Percentiles rank a stretch among this genome's conserved stretches.
Conservation (phyloP, 2,888 invertebrate genomes). For the Norana najaformis region DNA sequence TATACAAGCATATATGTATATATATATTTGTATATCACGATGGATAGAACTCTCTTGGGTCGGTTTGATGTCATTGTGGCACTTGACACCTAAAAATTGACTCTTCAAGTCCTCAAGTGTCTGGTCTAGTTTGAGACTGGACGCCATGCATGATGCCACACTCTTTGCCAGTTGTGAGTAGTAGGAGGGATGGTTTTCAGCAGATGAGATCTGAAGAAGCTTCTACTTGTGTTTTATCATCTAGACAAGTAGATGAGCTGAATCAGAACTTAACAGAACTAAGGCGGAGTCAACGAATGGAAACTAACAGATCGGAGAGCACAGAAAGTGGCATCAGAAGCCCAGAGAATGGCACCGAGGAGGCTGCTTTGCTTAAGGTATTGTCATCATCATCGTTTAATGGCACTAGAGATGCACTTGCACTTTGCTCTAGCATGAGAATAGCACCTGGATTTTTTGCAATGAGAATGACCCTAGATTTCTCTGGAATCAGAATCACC, state of each 20-base stretch:
- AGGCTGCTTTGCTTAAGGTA: slow-evolving; percentile 28
- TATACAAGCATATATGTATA: too few relatives aligned
- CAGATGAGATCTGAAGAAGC: neutral
- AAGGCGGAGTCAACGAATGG: slow-evolving; percentile 16
- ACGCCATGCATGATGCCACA: too few relatives aligned
- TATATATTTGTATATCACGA: too few relatives aligned
- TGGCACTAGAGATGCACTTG: neutral
- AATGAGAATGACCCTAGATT: neutral
- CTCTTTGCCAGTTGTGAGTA: neutral
- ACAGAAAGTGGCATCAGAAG: slow-evolving; percentile 10
- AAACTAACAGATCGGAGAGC: neutral
- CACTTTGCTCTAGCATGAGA: too few relatives aligned
- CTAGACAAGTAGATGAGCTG: slow-evolving; percentile 29
- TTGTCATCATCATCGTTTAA: neutral
- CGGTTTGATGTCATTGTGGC: too few relatives aligned
- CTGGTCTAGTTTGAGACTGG: neutral
- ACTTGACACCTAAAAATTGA: too few relatives aligned
- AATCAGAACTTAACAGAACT: slow-evolving; percentile 19
- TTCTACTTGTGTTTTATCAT: neutral
- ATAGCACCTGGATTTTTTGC: neutral
- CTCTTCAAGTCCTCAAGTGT: too few relatives aligned
- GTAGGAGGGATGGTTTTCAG: neutral
- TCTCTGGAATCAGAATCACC: neutral
- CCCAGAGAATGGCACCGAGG: slow-evolving; percentile 20
- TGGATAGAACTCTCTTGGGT: too few relatives aligned